phyloP scores from a whole-genome alignment of 2,797 vertebrate genomes.

The Enteromius thamalakanensis region DNA sequence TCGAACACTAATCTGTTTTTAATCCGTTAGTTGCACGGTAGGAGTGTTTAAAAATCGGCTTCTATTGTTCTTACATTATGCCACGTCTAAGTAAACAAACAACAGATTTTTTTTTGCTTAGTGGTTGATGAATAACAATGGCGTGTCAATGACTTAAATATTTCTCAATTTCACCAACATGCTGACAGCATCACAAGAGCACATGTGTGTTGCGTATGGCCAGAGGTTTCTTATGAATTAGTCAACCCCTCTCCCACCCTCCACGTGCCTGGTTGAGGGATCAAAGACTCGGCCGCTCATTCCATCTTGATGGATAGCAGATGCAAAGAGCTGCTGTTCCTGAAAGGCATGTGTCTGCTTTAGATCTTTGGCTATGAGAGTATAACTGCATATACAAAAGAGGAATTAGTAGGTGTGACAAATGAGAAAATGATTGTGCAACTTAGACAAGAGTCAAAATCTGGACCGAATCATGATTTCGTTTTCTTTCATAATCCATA shows the following conservation, averaged over 20 bases:
- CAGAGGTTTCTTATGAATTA: constrained; percentile 27
- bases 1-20: constrained; percentile 26
- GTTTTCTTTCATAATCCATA: not conserved
- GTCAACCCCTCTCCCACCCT: constrained; percentile 1
- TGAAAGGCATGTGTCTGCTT: constrained; percentile 67
- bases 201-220: not conserved
- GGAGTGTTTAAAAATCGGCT: constrained; percentile 17
- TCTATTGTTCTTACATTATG: constrained; percentile 37
- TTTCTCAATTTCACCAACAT: not conserved
- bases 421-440: constrained; percentile 65
- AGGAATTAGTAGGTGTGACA: constrained; percentile 42
- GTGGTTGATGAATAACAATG: constrained; percentile 20
- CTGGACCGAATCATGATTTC: constrained; percentile 58
- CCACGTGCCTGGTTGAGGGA: constrained; percentile 68
- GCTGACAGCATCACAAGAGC: not conserved
- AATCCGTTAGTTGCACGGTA: constrained; percentile 12
- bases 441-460: constrained; percentile 58
- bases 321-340: constrained; percentile 75
- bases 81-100: constrained; percentile 19
- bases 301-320: constrained; percentile 82
- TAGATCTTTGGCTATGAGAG: constrained; percentile 48
- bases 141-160: constrained; percentile 4
- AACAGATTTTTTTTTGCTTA: not conserved
- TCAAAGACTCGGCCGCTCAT: constrained; percentile 79
- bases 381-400: constrained; percentile 41